Base-by-base conservation (phyloP, 1,140 invertebrate genomes). In the Listronotus bonariensis region DNA sequence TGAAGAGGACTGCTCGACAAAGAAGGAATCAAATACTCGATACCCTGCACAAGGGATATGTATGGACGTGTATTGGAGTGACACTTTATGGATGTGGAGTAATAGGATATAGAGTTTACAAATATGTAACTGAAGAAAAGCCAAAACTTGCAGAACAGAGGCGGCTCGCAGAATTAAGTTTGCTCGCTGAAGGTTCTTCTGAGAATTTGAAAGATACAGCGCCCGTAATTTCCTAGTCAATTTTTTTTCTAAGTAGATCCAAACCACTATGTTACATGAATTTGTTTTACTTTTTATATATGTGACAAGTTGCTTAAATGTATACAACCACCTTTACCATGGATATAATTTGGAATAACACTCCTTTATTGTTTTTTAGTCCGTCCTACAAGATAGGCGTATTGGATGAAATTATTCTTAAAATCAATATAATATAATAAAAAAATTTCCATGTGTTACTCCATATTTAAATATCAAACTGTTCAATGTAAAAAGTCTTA, bases 161-260 rank as follows among this genome's bases (percentile, higher is more conserved):
- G 71, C 70, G 75, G 34, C 70, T 79, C 15, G 78, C 81, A 42
- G 77, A 82, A 57, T 67, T 78, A 60, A 76, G 78, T 69, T 74
- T 84, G 0, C 65, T 84, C 52, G 68, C 79, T 18, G 83, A 84
- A 76, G 83, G 83, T 20, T 78, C 81, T 17, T 78, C 79, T n/a
- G 53, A 43, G 8, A 56, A 41, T 42, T 56, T 56, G 17, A 15
- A 32, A 62, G 55, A 59, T 31, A 38, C 26, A 31, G 51, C 56
- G 7, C 42, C 45, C 6, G 43, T 14, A 4, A 45, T 64, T 46
- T 20, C 26, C 3, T 36, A 15, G 11, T 40, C 14, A 3, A 32
- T 38, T 9, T 61, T 49, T 14, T 20, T 52, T 12, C 3, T 17
- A 34, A 5, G 26, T 38, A 41, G 11, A 17, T 46, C n/a, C 15